Percentiles rank a stretch among this genome's conserved stretches.
Conservation (phyloP, 2,797 vertebrate genomes). For the Apogon hyalosoma region DNA sequence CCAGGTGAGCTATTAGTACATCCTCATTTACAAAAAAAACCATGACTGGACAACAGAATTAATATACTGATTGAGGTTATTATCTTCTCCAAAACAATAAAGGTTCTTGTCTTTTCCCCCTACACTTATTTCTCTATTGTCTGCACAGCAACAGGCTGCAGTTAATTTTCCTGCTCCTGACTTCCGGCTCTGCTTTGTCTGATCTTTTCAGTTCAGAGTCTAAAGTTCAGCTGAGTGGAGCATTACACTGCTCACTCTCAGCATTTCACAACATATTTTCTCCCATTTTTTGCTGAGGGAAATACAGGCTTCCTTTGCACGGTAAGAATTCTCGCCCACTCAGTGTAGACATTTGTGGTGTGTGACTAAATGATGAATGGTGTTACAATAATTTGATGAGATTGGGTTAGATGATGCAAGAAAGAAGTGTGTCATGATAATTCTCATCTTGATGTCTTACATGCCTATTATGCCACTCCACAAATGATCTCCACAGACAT, state of each 20-base stretch:
- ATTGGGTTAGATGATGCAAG: constrained; percentile 77
- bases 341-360: constrained; percentile 54
- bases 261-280: constrained; percentile 55
- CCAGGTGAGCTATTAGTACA: too few species aligned
- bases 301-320: constrained; percentile 50
- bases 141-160: constrained; percentile 62
- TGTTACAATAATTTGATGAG: constrained; percentile 79
- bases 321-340: constrained; percentile 58
- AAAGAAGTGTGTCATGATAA: constrained; percentile 64
- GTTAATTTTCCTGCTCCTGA: constrained; percentile 51
- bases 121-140: constrained; percentile 1
- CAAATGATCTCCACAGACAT: constrained; percentile 64
- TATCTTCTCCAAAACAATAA: too few species aligned
- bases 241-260: constrained; percentile 53
- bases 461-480: constrained; percentile 60
- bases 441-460: constrained; percentile 68
- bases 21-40: too few species aligned
- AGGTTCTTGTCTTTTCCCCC: background rate
- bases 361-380: constrained; percentile 77
- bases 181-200: constrained; percentile 55
- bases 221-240: constrained; percentile 68
- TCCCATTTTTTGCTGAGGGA: constrained; percentile 35
- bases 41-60: too few species aligned
- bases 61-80: too few species aligned
- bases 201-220: constrained; percentile 59